Conservation (phyloP, 2,797 vertebrate species). For the Philypnodon macrostomus region DNA sequence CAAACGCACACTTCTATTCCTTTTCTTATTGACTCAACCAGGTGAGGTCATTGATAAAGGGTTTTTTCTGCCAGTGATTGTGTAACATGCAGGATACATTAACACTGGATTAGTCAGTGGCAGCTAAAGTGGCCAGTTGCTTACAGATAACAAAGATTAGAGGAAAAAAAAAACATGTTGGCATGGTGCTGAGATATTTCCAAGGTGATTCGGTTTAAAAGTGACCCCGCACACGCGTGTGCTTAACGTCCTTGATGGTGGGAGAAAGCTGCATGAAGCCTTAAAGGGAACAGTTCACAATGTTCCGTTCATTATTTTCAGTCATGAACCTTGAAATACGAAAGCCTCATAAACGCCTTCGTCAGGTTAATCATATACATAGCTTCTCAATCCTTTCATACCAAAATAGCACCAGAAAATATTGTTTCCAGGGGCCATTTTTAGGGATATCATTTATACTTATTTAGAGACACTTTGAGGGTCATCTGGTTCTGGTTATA, state of each 20-base stretch:
- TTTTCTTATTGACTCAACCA: constrained; percentile 24
- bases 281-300: constrained; percentile 26
- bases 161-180: constrained; percentile 60
- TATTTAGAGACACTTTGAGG: too few relatives aligned
- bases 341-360: too few relatives aligned
- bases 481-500: too few relatives aligned
- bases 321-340: constrained; percentile 13
- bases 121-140: constrained; percentile 56
- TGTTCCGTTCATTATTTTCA: constrained; percentile 13
- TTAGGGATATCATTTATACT: too few relatives aligned
- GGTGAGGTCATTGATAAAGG: constrained; percentile 35
- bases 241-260: constrained; percentile 64
- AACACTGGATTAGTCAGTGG: constrained; percentile 66
- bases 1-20: constrained; percentile 7
- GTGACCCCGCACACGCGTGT: constrained; percentile 42
- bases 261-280: constrained; percentile 38
- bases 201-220: constrained; percentile 71
- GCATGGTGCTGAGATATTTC: constrained; percentile 72
- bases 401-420: too few relatives aligned
- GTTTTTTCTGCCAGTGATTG: constrained; percentile 27
- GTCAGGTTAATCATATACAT: too few relatives aligned
- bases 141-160: constrained; percentile 75
- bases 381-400: too few relatives aligned
- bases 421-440: too few relatives aligned
- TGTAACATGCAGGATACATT: constrained; percentile 59